Percentiles rank a stretch among this genome's conserved stretches.
These are phyloP conservation scores for Octopus bimaculoides DNA, from an alignment of 1,140 invertebrate species.

Conservation along the genomic window DNA sequence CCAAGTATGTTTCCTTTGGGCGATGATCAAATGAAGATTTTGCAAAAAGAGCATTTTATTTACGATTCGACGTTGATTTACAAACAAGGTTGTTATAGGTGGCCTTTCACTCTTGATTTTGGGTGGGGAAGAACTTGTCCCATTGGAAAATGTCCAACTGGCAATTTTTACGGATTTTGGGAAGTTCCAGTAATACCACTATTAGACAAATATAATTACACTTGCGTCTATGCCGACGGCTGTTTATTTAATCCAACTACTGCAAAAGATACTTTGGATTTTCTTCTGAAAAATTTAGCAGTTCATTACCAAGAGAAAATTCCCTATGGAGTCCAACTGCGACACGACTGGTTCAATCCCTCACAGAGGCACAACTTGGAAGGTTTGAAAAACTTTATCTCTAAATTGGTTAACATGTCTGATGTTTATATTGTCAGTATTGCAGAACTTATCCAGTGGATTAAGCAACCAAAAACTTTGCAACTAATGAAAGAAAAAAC, in stretches of 20 bases:
- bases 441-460: slow-evolving; percentile 30
- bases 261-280: slow-evolving; percentile 26
- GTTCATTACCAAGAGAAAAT: slow-evolving; percentile 33
- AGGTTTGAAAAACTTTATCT: slow-evolving; percentile 35
- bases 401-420: slow-evolving; percentile 22
- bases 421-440: slow-evolving; percentile 36
- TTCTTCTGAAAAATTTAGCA: slow-evolving; percentile 37
- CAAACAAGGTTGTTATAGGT: slow-evolving; percentile 13
- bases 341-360: slow-evolving; percentile 40
- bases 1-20: slow-evolving; percentile 24
- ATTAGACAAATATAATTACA: slow-evolving; percentile 12
- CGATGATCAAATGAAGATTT: slow-evolving; percentile 24
- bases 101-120: slow-evolving; percentile 39
- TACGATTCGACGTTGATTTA: slow-evolving; percentile 36
- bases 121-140: slow-evolving; percentile 26
- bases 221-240: slow-evolving; percentile 30
- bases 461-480: slow-evolving; percentile 27
- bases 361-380: slow-evolving; percentile 29
- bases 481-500: slow-evolving; percentile 16
- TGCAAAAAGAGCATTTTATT: slow-evolving; percentile 24
- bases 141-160: slow-evolving; percentile 24
- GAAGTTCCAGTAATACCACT: slow-evolving; percentile 37
- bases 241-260: slow-evolving; percentile 18
- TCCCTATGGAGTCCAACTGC: slow-evolving; percentile 38
- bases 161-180: slow-evolving; percentile 30